phyloP scores from a whole-genome alignment of 2,113 vertebrate species.

The Noctilio leporinus region DNA sequence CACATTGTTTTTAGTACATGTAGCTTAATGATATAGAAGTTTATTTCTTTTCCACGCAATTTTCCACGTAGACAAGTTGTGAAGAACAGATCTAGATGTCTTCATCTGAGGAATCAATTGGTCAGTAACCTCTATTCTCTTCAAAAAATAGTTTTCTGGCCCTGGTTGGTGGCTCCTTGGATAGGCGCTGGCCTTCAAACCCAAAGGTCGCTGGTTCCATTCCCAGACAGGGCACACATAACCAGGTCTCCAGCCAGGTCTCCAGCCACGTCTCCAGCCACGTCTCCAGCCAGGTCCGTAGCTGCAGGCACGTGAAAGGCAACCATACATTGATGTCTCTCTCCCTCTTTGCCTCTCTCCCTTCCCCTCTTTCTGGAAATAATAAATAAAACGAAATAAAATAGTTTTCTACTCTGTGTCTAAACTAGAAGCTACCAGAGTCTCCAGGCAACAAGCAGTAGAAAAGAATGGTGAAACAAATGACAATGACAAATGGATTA shows the following conservation, averaged over 20 bases:
- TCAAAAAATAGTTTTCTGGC: background rate
- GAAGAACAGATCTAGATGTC: background rate
- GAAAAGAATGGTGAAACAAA: background rate
- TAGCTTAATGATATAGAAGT: background rate
- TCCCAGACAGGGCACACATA: too few species aligned
- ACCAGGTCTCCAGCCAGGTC: too few species aligned
- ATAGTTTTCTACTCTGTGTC: background rate
- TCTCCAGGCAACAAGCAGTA: background rate
- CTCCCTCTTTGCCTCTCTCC: too few species aligned
- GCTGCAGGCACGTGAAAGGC: too few species aligned
- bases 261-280: too few species aligned
- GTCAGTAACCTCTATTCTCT: background rate
- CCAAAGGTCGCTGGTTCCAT: too few species aligned
- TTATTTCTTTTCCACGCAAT: background rate
- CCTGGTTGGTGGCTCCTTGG: too few species aligned
- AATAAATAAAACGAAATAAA: too few species aligned
- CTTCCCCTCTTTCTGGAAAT: too few species aligned
- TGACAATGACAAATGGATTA: background rate
- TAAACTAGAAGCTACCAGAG: background rate
- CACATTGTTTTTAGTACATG: background rate
- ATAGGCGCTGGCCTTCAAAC: too few species aligned
- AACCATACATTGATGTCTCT: too few species aligned
- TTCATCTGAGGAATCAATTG: background rate
- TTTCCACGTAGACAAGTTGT: background rate
- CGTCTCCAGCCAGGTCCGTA: too few species aligned